Evolutionary conservation across 2,797 vertebrate species (phyloP).

Genomic region (Crenuchus spilurus): DNA sequence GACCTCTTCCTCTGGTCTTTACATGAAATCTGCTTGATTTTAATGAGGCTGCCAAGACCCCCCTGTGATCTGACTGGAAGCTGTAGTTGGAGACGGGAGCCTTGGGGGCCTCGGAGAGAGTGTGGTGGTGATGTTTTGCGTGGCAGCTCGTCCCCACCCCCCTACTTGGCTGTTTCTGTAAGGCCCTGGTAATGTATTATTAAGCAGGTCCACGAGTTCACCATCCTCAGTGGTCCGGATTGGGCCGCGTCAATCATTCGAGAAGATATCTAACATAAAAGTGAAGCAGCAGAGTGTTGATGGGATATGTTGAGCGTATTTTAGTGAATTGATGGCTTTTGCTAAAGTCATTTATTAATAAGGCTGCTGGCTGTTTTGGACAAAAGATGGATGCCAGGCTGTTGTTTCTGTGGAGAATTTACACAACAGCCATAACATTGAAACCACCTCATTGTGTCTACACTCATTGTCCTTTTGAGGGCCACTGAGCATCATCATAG

Average conservation of each 20-base stretch:
- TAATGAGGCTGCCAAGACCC: constrained; percentile 79
- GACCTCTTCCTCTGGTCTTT: constrained; percentile 77
- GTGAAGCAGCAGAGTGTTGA: neutral
- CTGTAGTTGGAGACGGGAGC: constrained; percentile 50
- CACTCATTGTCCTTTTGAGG: too few relatives aligned
- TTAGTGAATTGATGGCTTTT: neutral
- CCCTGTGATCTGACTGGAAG: constrained; percentile 77
- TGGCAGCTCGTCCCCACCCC: constrained; percentile 23
- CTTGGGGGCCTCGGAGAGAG: constrained; percentile 38
- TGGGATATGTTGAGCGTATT: constrained; percentile 1
- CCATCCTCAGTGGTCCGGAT: constrained; percentile 69
- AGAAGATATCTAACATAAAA: constrained; percentile 48
- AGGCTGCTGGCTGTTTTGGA: neutral
- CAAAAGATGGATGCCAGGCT: too few relatives aligned
- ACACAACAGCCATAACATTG: too few relatives aligned
- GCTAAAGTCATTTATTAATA: neutral
- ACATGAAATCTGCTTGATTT: constrained; percentile 81
- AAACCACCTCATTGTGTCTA: too few relatives aligned
- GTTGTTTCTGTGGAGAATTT: too few relatives aligned
- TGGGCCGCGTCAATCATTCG: constrained; percentile 74
- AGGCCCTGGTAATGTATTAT: constrained; percentile 78
- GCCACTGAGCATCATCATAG: too few relatives aligned
- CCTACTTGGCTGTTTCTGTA: constrained; percentile 60
- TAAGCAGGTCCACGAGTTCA: constrained; percentile 77
- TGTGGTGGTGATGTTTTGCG: constrained; percentile 54